Conservation (phyloP, 2,888 invertebrate species). For the Synergus japonicus region DNA sequence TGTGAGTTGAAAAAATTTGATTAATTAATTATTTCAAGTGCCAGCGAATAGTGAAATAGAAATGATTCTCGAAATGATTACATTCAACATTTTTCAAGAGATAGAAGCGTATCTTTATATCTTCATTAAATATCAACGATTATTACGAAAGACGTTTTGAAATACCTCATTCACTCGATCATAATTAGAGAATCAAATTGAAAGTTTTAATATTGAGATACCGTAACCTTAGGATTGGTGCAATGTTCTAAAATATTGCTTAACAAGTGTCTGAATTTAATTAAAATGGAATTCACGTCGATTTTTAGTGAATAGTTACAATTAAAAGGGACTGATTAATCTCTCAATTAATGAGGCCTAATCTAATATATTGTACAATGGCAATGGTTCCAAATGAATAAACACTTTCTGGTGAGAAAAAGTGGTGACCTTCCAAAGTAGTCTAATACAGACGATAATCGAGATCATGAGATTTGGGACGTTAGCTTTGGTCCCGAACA, state of each 20-base stretch:
- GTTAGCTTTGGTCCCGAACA: slow-evolving; percentile 19
- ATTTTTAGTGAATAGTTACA: not conserved
- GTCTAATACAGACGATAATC: slow-evolving; percentile 12
- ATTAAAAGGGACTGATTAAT: not conserved
- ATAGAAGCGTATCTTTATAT: not conserved
- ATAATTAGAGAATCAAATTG: not conserved
- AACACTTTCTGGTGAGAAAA: not conserved
- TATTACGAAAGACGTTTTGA: not conserved
- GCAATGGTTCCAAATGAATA: not conserved
- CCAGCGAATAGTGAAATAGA: slow-evolving; percentile 1
- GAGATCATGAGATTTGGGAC: slow-evolving; percentile 36
- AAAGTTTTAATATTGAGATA: not conserved
- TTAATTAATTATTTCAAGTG: slow-evolving; percentile 34
- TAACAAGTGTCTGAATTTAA: not conserved
- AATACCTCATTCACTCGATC: not conserved
- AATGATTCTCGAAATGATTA: not conserved
- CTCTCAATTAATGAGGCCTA: not conserved
- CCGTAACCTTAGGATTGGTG: not conserved
- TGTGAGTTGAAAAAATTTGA: slow-evolving; percentile 31
- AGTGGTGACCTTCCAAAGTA: not conserved
- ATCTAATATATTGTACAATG: not conserved
- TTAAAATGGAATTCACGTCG: not conserved
- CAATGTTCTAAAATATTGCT: not conserved
- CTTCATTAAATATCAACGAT: not conserved
- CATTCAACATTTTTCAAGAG: not conserved